These are phyloP conservation scores for Spodoptera picta DNA, from an alignment of 2,888 invertebrate species.

Conservation along the genomic window DNA sequence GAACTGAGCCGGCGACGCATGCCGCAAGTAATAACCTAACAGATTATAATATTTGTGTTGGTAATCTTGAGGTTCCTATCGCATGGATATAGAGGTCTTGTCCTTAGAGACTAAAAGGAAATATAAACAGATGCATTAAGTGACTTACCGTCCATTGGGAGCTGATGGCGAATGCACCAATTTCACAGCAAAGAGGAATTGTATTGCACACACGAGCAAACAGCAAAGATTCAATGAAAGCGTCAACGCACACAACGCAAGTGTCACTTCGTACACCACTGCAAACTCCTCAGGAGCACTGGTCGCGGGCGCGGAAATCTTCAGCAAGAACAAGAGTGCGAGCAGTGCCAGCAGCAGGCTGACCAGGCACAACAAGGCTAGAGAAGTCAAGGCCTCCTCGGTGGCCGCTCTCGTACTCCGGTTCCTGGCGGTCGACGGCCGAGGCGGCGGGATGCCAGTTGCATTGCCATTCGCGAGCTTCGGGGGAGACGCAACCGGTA, in stretches of 20 bases:
- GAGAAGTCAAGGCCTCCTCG: constrained; percentile 94
- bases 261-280: constrained; percentile 96
- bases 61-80: constrained; percentile 47
- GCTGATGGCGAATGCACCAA: constrained; percentile 95
- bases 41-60: constrained; percentile 73
- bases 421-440: constrained; percentile 73
- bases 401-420: constrained; percentile 79
- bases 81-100: constrained; percentile 13
- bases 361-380: constrained; percentile 95
- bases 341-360: constrained; percentile 94
- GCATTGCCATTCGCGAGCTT: constrained; percentile 88
- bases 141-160: constrained; percentile 90
- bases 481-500: constrained; percentile 80
- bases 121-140: constrained; percentile 14
- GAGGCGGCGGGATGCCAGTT: constrained; percentile 81
- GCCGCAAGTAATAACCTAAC: constrained; percentile 68
- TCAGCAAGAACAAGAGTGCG: constrained; percentile 94
- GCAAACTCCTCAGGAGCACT: constrained; percentile 93
- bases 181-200: constrained; percentile 97
- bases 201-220: constrained; percentile 97
- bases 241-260: constrained; percentile 96
- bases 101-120: constrained; percentile 16
- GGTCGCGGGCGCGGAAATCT: constrained; percentile 92
- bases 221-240: constrained; percentile 96
- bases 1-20: constrained; percentile 60